Conservation (phyloP, 2,888 invertebrate species). For the Bellardia bayeri region DNA sequence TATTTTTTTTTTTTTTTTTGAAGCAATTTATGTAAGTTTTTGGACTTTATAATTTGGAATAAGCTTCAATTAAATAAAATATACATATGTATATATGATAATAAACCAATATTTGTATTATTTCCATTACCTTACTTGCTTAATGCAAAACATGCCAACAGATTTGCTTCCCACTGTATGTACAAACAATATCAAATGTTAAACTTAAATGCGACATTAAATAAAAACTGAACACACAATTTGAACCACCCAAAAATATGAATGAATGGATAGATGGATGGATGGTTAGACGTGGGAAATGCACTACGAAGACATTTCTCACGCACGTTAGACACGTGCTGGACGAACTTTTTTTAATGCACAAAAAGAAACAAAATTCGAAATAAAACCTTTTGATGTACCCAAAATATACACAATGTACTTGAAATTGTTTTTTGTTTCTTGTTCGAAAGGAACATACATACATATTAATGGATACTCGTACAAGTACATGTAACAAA, state of each 20-base stretch:
- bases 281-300: conserved; percentile 78
- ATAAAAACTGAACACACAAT: conserved; percentile 45
- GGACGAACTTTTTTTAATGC: conserved; percentile 69
- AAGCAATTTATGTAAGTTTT: no score
- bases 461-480: conserved; percentile 61
- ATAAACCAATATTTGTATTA: no score
- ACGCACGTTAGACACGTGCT: conserved; percentile 84
- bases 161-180: no score
- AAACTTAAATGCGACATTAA: conserved; percentile 70
- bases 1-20: no score
- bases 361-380: conserved; percentile 61
- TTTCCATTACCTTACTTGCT: no score
- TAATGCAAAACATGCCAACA: no score
- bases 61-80: no score
- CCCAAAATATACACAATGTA: conserved; percentile 57
- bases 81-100: no score
- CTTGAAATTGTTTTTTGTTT: conserved; percentile 59
- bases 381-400: conserved; percentile 73
- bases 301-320: conserved; percentile 83
- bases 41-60: no score
- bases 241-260: conserved; percentile 62
- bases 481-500: conserved; percentile 53
- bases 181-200: conserved; percentile 53
- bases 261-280: conserved; percentile 38
- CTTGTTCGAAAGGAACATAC: conserved; percentile 42